These are phyloP conservation scores for Lacanobia oleracea DNA, from an alignment of 2,888 invertebrate genomes.

Conservation along the genomic window DNA sequence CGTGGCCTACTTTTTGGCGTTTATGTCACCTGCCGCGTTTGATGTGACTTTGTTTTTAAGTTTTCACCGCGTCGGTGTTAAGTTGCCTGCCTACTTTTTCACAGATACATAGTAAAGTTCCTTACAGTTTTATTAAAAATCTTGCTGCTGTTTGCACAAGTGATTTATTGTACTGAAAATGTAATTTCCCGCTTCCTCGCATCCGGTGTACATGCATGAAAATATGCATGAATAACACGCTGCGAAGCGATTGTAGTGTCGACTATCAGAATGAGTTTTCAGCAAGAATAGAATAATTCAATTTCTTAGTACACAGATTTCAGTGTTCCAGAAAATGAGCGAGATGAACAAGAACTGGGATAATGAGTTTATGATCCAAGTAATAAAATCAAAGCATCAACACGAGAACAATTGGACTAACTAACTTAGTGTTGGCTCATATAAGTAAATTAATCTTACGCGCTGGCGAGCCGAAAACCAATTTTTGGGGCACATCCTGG, in stretches of 20 bases:
- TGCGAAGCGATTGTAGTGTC: slow-evolving; percentile 45
- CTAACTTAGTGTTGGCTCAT: slow-evolving; percentile 63
- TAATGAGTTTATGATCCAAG: slow-evolving; percentile 56
- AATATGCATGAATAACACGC: slow-evolving; percentile 53
- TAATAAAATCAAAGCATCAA: slow-evolving; percentile 62
- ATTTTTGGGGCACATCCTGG: slow-evolving; percentile 77
- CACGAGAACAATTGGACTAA: slow-evolving; percentile 49
- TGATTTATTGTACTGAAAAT: slow-evolving; percentile 55
- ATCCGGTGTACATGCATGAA: slow-evolving; percentile 39
- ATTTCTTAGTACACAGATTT: slow-evolving; percentile 5
- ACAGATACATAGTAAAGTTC: slow-evolving; percentile 4
- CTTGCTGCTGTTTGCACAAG: slow-evolving; percentile 45
- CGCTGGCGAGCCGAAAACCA: slow-evolving; percentile 77
- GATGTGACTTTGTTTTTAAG: slow-evolving; percentile 47
- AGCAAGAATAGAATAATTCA: slow-evolving; percentile 23
- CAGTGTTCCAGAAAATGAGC: neutral
- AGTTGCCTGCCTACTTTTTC: neutral
- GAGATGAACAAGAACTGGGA: slow-evolving; percentile 18
- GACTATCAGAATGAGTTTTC: slow-evolving; percentile 19
- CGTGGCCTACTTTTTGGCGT: slow-evolving; percentile 58
- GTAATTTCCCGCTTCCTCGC: slow-evolving; percentile 48
- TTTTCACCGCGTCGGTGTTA: neutral
- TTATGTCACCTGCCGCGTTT: slow-evolving; percentile 53
- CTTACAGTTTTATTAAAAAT: slow-evolving; percentile 54
- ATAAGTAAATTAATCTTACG: slow-evolving; percentile 80